A percentile compares a stretch with the other conserved stretches of the same genome.
Evolutionary conservation across 2,888 invertebrate species (phyloP).

Genomic region (Malthinus seriepunctatus): DNA sequence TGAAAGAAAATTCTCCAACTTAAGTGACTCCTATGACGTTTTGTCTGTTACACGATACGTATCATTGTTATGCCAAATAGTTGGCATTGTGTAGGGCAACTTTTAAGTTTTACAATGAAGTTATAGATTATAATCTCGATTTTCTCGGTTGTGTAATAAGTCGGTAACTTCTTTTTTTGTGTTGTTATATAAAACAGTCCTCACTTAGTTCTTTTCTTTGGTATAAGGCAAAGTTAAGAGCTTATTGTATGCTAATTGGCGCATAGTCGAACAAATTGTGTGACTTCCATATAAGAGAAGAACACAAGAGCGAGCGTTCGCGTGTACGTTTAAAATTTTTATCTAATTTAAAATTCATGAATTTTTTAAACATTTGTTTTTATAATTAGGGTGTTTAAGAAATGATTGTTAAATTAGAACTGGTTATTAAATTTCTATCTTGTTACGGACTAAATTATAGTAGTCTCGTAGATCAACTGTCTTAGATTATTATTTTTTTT

Average conservation of each 20-base stretch:
- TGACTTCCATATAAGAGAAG: slow-evolving; percentile 20
- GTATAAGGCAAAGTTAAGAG: slow-evolving; percentile 23
- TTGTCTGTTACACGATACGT: too few relatives aligned
- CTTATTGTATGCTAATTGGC: slow-evolving; percentile 28
- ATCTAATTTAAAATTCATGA: too few relatives aligned
- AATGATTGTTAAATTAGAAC: too few relatives aligned
- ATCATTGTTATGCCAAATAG: too few relatives aligned
- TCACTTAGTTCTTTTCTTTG: slow-evolving; percentile 12
- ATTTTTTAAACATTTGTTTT: too few relatives aligned
- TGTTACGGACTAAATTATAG: too few relatives aligned
- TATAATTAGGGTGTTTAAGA: too few relatives aligned
- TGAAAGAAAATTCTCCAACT: too few relatives aligned
- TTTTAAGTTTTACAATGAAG: background rate
- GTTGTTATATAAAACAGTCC: slow-evolving; percentile 13
- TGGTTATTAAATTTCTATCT: too few relatives aligned
- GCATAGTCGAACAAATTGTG: slow-evolving; percentile 29
- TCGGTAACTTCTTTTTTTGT: slow-evolving; percentile 23
- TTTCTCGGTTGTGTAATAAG: slow-evolving; percentile 26
- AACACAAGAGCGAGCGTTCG: slow-evolving; percentile 10
- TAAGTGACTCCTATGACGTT: too few relatives aligned
- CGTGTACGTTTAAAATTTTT: slow-evolving; percentile 13
- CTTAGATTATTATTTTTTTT: too few relatives aligned
- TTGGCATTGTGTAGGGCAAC: background rate
- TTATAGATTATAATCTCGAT: slow-evolving; percentile 21
- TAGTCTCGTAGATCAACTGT: too few relatives aligned